Percentiles rank a stretch among this genome's conserved stretches.
Evolutionary conservation across 2,113 vertebrate genomes (phyloP).

Genomic region (Gasterosteus nipponicus): DNA sequence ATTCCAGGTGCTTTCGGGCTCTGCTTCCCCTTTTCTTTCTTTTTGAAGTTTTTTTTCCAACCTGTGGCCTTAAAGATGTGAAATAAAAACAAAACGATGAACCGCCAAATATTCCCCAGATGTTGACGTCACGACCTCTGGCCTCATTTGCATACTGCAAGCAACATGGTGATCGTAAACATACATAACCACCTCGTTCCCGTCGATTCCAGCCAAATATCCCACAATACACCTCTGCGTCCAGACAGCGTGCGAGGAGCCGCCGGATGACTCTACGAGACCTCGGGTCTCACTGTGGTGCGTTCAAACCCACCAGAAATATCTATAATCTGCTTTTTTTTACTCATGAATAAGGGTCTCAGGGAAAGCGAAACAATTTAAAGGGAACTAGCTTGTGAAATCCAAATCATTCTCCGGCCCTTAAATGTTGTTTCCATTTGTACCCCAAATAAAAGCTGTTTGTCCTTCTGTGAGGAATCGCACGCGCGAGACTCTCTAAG

Average conservation of each 20-base stretch:
- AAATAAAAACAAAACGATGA: conserved; percentile 22
- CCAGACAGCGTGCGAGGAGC: neutral
- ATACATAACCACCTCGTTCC: too few species aligned
- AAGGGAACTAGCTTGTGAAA: conserved; percentile 68
- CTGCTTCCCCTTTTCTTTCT: conserved; percentile 36
- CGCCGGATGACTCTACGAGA: too few species aligned
- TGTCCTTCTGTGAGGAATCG: conserved; percentile 28
- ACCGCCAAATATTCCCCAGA: conserved; percentile 50
- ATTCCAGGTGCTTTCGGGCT: conserved; percentile 26
- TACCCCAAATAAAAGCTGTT: conserved; percentile 37
- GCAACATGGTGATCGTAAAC: neutral
- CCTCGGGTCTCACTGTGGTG: neutral
- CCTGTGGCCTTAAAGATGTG: conserved; percentile 76
- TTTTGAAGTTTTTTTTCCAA: conserved; percentile 41
- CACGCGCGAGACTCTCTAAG: conserved; percentile 44
- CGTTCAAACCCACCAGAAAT: conserved; percentile 54
- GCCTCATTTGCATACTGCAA: conserved; percentile 16
- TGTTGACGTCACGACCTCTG: neutral
- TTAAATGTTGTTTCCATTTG: conserved; percentile 73
- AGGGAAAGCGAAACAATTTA: conserved; percentile 82
- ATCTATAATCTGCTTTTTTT: conserved; percentile 76
- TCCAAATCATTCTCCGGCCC: too few species aligned
- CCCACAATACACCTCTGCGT: neutral
- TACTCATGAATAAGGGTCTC: conserved; percentile 81
- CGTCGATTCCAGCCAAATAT: neutral